phyloP scores from a whole-genome alignment of 2,888 invertebrate species.

The Nipponacmea schrenckii region DNA sequence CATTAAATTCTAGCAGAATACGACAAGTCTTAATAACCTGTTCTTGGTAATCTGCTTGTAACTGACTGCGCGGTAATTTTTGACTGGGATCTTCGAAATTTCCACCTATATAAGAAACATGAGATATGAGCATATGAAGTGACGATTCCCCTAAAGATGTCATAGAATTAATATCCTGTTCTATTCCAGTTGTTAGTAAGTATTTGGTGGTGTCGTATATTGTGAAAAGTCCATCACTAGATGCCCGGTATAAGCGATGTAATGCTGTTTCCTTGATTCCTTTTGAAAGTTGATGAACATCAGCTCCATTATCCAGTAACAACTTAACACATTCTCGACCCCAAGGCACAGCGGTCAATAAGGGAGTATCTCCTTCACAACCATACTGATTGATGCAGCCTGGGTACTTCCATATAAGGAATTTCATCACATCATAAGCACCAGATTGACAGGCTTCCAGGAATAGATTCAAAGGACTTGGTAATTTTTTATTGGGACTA shows the following conservation, averaged over 20 bases:
- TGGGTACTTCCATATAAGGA: slow-evolving; percentile 55
- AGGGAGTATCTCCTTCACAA: slow-evolving; percentile 81
- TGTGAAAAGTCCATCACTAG: slow-evolving; percentile 66
- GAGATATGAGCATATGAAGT: slow-evolving; percentile 73
- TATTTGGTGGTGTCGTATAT: slow-evolving; percentile 77
- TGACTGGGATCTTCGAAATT: slow-evolving; percentile 65
- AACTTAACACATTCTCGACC: slow-evolving; percentile 75
- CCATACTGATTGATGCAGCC: slow-evolving; percentile 50
- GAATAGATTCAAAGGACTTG: slow-evolving; percentile 40
- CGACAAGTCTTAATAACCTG: slow-evolving; percentile 53
- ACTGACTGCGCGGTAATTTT: slow-evolving; percentile 66
- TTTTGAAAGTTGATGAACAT: slow-evolving; percentile 77
- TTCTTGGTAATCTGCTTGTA: slow-evolving; percentile 58
- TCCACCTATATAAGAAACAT: slow-evolving; percentile 68
- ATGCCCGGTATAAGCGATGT: slow-evolving; percentile 69
- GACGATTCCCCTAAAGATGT: slow-evolving; percentile 81
- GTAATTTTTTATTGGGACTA: slow-evolving; percentile 68
- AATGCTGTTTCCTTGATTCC: slow-evolving; percentile 76
- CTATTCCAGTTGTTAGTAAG: slow-evolving; percentile 79
- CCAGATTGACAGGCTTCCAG: slow-evolving; percentile 74
- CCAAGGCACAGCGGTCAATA: slow-evolving; percentile 79
- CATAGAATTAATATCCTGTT: slow-evolving; percentile 77
- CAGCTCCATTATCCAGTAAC: slow-evolving; percentile 74
- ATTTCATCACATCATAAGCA: slow-evolving; percentile 61
- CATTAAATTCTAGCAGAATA: slow-evolving; percentile 60